Percentiles rank a stretch among this genome's conserved stretches.
Conservation (phyloP, 1,140 invertebrate genomes). For the Cherax quadricarinatus region DNA sequence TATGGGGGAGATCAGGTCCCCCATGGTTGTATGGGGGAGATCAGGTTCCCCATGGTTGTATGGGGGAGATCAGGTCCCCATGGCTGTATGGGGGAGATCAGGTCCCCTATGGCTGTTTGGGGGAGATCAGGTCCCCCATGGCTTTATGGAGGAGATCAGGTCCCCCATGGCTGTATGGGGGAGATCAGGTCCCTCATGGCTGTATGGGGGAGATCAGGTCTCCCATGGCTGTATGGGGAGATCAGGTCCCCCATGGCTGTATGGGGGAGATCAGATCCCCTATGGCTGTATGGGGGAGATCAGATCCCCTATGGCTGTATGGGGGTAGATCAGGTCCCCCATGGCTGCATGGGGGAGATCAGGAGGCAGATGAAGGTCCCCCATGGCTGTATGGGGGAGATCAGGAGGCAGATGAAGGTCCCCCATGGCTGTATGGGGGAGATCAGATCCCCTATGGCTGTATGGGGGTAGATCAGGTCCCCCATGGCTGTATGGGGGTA, state of each 20-base stretch:
- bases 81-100: neutral
- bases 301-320: neutral
- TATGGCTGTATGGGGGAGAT: neutral
- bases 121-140: neutral
- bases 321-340: neutral
- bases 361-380: slow-evolving; percentile 12
- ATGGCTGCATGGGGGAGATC: neutral
- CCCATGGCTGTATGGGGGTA: neutral
- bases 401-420: neutral
- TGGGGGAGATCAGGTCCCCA: neutral
- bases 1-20: neutral
- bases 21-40: neutral
- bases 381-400: neutral
- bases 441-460: neutral
- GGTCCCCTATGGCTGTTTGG: neutral
- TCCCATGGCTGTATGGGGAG: neutral
- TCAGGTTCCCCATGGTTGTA: neutral
- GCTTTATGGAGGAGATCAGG: neutral
- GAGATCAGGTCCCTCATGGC: neutral
- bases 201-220: neutral
- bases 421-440: neutral
- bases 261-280: neutral
- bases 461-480: neutral
- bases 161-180: neutral
- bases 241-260: neutral